A percentile compares a stretch with the other conserved stretches of the same genome.
Conservation (phyloP, 2,797 vertebrate species). For the Cryptoblepharus egeriae region DNA sequence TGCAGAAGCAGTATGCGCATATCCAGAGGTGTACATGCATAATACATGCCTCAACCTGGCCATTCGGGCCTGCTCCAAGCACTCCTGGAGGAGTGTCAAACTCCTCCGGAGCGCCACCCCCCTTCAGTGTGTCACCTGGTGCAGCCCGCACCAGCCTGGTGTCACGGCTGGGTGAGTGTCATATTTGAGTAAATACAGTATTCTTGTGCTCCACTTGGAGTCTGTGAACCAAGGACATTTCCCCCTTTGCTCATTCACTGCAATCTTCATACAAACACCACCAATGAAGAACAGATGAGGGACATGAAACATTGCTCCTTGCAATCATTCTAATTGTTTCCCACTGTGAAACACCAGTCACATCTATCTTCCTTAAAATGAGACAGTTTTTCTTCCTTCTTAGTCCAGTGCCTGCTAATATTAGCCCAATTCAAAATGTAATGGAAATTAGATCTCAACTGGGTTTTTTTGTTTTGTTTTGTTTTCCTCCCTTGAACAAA, state of each 20-base stretch:
- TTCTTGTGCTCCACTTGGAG: neutral
- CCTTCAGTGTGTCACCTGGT: no score
- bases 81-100: no score
- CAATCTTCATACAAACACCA: neutral
- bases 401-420: conserved; percentile 42
- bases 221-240: neutral
- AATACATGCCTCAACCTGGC: no score
- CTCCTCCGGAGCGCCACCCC: no score
- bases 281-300: neutral
- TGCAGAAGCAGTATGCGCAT: no score
- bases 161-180: no score
- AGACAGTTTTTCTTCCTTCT: conserved; percentile 18
- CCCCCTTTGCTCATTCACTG: neutral
- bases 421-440: neutral
- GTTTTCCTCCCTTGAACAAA: conserved; percentile 7
- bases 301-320: conserved; percentile 28
- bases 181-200: no score
- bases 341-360: conserved; percentile 10
- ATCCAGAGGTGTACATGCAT: no score
- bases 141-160: no score
- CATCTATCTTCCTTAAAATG: conserved; percentile 26
- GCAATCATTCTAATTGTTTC: conserved; percentile 16
- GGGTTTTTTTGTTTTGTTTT: neutral
- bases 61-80: no score
- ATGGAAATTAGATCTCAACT: conserved; percentile 24